Evolutionary conservation across 2,113 vertebrate species (phyloP).

Genomic region (Xiphophorus hellerii): DNA sequence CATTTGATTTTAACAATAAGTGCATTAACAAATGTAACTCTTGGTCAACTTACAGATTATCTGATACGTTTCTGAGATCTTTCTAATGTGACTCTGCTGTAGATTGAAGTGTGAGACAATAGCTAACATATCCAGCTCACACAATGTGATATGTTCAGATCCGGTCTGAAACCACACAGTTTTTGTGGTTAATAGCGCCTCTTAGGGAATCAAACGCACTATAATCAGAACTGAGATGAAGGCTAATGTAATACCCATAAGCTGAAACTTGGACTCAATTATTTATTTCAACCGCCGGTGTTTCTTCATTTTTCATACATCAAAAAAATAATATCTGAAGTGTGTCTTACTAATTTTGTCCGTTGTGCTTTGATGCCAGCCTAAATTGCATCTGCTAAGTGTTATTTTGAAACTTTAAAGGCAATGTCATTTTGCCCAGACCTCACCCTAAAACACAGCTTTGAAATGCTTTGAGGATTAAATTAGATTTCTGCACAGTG

Average conservation of each 20-base stretch:
- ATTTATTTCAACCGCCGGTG: too few species aligned
- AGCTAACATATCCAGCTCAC: not conserved
- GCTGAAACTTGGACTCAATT: too few species aligned
- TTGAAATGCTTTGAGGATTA: constrained; percentile 40
- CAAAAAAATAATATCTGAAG: too few species aligned
- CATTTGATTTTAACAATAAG: not conserved
- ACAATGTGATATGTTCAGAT: not conserved
- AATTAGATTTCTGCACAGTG: too few species aligned
- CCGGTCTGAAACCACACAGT: not conserved
- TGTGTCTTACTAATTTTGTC: too few species aligned
- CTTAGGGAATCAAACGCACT: too few species aligned
- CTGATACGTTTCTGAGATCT: not conserved
- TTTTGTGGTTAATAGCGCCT: too few species aligned
- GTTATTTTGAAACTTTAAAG: not conserved
- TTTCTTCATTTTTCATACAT: too few species aligned
- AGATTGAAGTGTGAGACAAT: not conserved
- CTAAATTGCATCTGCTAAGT: not conserved
- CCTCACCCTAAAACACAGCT: constrained; percentile 23
- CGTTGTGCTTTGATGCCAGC: too few species aligned
- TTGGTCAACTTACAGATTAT: not conserved
- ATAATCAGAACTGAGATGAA: too few species aligned
- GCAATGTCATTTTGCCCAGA: not conserved
- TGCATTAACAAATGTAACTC: not conserved
- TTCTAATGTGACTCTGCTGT: not conserved
- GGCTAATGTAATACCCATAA: too few species aligned